Conservation (phyloP, 2,888 invertebrate species). For the Acanthosepion esculentum region DNA sequence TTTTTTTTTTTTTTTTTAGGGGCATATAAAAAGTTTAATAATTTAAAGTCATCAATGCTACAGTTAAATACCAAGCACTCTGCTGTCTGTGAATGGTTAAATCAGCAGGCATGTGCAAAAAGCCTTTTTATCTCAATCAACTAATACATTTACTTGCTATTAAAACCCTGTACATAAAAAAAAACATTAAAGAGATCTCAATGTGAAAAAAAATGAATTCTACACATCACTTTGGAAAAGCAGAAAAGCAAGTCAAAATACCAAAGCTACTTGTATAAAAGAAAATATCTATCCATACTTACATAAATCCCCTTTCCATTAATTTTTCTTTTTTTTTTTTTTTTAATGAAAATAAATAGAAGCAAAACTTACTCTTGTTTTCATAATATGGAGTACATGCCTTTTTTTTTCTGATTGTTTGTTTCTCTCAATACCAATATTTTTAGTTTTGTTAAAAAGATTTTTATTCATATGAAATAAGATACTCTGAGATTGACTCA, state of each 20-base stretch:
- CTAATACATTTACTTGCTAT: not conserved
- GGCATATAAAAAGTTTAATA: not conserved
- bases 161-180: not conserved
- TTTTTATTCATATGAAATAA: not conserved
- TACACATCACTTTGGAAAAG: not conserved
- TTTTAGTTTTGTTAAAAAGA: not conserved
- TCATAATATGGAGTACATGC: not conserved
- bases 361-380: slow-evolving; percentile 24
- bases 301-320: not conserved
- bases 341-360: not conserved
- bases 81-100: not conserved
- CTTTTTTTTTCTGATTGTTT: not conserved
- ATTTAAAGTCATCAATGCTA: not conserved
- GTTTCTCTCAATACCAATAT: not conserved
- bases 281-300: not conserved
- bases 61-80: not conserved
- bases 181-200: not conserved
- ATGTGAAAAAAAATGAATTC: not conserved
- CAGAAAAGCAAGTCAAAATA: not conserved
- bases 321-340: not conserved
- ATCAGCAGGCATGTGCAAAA: not conserved
- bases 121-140: not conserved
- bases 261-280: not conserved
- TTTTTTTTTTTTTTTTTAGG: no score
- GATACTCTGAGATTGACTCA: not conserved